A percentile compares a stretch with the other conserved stretches of the same genome.
These are phyloP conservation scores for Cathartes aura DNA, from an alignment of 2,113 vertebrate genomes.

Conservation along the genomic window DNA sequence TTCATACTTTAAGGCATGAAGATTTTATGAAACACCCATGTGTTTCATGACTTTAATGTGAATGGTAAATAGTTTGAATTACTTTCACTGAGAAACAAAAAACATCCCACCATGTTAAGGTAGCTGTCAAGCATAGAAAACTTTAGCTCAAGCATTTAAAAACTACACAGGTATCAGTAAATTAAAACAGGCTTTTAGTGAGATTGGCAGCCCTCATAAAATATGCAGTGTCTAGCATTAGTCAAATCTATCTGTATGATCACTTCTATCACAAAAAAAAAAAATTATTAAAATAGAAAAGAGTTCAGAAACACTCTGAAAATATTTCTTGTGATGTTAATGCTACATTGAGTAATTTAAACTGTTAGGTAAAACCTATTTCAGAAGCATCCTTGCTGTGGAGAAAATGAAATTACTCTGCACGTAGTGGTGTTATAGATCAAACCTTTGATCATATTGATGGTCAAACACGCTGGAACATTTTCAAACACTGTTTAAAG, in stretches of 20 bases:
- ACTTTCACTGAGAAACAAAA: neutral
- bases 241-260: neutral
- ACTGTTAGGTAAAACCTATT: neutral
- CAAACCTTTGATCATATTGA: neutral
- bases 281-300: neutral
- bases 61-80: neutral
- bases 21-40: neutral
- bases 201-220: neutral
- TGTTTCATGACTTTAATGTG: neutral
- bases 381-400: neutral
- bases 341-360: neutral
- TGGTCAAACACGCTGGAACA: neutral
- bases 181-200: neutral
- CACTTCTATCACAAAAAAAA: neutral
- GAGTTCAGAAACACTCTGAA: neutral
- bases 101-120: neutral
- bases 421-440: neutral
- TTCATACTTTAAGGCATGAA: neutral
- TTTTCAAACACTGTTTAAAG: neutral
- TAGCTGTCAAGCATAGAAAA: neutral
- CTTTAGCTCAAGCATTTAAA: neutral
- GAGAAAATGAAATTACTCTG: neutral
- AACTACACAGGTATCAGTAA: neutral
- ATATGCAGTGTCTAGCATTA: neutral
- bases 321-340: neutral